These are phyloP conservation scores for Psylliodes chrysocephalus DNA, from an alignment of 2,888 invertebrate genomes.

Conservation along the genomic window DNA sequence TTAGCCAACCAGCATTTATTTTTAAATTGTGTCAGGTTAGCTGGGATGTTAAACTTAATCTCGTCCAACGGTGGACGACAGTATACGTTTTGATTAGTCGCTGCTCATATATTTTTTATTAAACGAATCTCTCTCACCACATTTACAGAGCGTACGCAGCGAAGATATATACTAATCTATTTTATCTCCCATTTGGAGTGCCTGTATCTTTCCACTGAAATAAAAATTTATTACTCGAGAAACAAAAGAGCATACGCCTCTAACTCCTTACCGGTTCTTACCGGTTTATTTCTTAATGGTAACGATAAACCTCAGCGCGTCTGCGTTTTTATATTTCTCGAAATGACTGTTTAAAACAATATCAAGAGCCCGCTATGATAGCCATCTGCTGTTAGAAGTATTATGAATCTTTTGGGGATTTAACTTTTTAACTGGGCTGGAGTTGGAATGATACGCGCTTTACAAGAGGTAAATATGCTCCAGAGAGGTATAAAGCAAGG, in stretches of 20 bases:
- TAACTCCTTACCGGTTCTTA: slow-evolving; percentile 9
- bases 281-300: slow-evolving; percentile 42
- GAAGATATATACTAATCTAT: slow-evolving; percentile 35
- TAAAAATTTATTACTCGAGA: slow-evolving; percentile 44
- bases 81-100: too few relatives aligned
- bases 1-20: too few relatives aligned
- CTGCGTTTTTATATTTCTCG: slow-evolving; percentile 29
- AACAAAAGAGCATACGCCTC: slow-evolving; percentile 37
- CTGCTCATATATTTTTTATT: too few relatives aligned
- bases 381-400: slow-evolving; percentile 36
- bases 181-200: slow-evolving; percentile 42
- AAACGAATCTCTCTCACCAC: background rate
- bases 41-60: too few relatives aligned
- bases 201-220: slow-evolving; percentile 38
- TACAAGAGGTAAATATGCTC: slow-evolving; percentile 21
- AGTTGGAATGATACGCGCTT: slow-evolving; percentile 30
- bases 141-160: slow-evolving; percentile 39
- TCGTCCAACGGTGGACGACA: too few relatives aligned
- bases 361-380: slow-evolving; percentile 34
- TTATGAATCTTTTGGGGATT: slow-evolving; percentile 45
- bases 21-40: too few relatives aligned
- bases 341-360: slow-evolving; percentile 38
- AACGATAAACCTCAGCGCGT: slow-evolving; percentile 45
- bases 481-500: background rate
- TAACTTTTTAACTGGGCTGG: slow-evolving; percentile 41